Conservation (phyloP, 64 coral and sea anemone genomes). For the Pachyseris speciosa region DNA sequence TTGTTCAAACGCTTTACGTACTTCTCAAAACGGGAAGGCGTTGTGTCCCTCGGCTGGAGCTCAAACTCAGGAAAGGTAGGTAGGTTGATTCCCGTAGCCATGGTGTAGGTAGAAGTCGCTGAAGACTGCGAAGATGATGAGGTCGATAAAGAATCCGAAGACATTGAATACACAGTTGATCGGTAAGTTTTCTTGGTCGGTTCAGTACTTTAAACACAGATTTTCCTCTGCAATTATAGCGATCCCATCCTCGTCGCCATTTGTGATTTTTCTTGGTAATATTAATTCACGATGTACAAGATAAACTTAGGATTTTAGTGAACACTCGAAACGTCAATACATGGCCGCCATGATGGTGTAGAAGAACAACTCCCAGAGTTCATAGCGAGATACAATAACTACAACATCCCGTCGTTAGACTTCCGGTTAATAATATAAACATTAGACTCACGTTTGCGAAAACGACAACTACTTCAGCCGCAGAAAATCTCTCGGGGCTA, state of each 20-base stretch:
- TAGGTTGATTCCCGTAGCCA: background rate
- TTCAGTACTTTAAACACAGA: background rate
- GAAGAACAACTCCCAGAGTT: background rate
- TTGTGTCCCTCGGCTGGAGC: slow-evolving; percentile 41
- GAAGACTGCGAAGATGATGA: background rate
- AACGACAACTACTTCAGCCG: no score
- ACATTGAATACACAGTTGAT: background rate
- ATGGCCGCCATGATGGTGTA: no score
- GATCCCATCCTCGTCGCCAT: background rate
- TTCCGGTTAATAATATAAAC: no score
- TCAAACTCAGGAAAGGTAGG: slow-evolving; percentile 68
- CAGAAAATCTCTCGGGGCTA: no score
- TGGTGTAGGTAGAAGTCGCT: background rate
- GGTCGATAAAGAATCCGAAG: background rate
- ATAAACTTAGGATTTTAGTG: background rate
- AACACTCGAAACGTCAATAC: background rate
- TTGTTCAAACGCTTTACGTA: slow-evolving; percentile 50
- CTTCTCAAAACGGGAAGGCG: slow-evolving; percentile 52
- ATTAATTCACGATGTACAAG: background rate
- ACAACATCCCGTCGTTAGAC: no score
- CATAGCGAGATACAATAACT: background rate
- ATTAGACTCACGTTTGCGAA: no score
- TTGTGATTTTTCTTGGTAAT: background rate
- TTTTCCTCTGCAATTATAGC: background rate
- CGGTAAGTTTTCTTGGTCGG: background rate